Evolutionary conservation across 2,888 invertebrate species (phyloP).

Genomic region (Chironomus riparius): DNA sequence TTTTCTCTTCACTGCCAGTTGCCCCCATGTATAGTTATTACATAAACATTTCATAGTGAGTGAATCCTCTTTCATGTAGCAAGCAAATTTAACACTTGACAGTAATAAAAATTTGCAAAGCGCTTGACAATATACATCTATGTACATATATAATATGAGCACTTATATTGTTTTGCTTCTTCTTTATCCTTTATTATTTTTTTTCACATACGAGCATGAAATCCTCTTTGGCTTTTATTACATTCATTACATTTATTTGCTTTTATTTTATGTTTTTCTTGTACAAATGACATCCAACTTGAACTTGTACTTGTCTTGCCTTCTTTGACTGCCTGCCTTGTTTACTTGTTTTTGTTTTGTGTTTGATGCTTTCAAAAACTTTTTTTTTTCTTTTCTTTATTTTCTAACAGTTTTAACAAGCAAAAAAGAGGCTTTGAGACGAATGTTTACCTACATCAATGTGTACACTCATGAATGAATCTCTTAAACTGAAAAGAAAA

Average conservation of each 20-base stretch:
- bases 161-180: background rate
- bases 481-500: too few species aligned
- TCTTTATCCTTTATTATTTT: background rate
- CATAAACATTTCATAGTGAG: background rate
- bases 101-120: slow-evolving; percentile 19
- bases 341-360: background rate
- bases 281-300: background rate
- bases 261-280: background rate
- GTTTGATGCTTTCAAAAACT: background rate
- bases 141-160: background rate
- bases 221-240: slow-evolving; percentile 5
- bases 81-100: slow-evolving; percentile 14
- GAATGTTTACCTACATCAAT: too few species aligned
- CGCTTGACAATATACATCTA: background rate
- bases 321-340: background rate
- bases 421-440: too few species aligned
- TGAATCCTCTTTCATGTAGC: slow-evolving; percentile 7
- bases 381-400: background rate
- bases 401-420: too few species aligned
- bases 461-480: too few species aligned
- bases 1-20: background rate
- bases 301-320: background rate
- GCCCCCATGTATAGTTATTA: background rate
- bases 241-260: slow-evolving; percentile 10
- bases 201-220: background rate